These are phyloP conservation scores for Leiothrix lutea DNA, from an alignment of 2,113 vertebrate species.

Conservation along the genomic window DNA sequence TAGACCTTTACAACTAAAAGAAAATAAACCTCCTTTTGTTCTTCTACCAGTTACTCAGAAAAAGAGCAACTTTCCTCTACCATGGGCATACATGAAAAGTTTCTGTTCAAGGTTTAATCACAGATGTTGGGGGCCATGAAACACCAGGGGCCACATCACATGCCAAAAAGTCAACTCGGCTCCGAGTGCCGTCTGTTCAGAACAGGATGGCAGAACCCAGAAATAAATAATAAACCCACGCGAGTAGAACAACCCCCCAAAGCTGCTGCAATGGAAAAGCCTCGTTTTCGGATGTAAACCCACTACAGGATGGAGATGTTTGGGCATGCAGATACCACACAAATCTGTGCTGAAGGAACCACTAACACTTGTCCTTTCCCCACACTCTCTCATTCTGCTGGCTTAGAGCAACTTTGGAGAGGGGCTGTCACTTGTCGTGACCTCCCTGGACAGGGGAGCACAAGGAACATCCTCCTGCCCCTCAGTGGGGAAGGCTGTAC, in stretches of 20 bases:
- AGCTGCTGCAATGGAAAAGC: not conserved
- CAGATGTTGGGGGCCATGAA: not conserved
- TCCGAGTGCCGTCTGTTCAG: not conserved
- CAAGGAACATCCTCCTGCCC: not conserved
- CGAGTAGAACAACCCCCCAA: not conserved
- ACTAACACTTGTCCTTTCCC: not conserved
- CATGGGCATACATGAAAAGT: not conserved
- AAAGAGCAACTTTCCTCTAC: not conserved
- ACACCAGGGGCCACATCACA: rapidly evolving
- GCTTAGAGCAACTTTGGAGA: not conserved
- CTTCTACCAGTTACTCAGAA: not conserved
- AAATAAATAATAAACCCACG: not conserved
- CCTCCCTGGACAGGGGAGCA: not conserved
- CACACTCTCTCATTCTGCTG: not conserved
- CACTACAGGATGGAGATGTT: not conserved
- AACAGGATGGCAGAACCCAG: not conserved
- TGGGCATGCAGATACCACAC: not conserved
- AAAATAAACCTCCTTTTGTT: conserved; percentile 27
- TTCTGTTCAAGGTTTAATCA: not conserved
- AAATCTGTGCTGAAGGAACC: not conserved
- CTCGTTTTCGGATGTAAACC: not conserved
- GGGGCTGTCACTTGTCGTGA: not conserved
- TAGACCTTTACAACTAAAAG: conserved; percentile 6
- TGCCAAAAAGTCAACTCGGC: not conserved
- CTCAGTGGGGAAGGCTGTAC: not conserved